Percentiles rank a stretch among this genome's conserved stretches.
These are phyloP conservation scores for Cyclophora punctaria DNA, from an alignment of 2,888 invertebrate genomes.

Conservation along the genomic window DNA sequence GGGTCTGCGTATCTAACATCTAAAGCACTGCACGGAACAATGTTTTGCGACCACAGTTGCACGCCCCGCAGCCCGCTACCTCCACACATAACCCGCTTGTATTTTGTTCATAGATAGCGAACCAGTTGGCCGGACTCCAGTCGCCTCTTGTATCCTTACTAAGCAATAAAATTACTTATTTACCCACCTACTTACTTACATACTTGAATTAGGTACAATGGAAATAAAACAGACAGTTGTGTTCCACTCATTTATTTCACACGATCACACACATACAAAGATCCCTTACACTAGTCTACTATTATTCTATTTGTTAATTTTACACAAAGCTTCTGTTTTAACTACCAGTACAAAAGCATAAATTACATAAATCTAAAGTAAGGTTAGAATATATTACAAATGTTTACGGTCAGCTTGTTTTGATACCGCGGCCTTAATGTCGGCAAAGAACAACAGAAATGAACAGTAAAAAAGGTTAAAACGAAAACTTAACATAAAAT, in stretches of 20 bases:
- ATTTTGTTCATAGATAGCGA: slow-evolving; percentile 38
- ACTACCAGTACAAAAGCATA: slow-evolving; percentile 47
- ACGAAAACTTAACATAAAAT: slow-evolving; percentile 75
- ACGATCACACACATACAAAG: slow-evolving; percentile 46
- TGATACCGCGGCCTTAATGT: slow-evolving; percentile 57
- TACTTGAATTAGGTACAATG: background rate
- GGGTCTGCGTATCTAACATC: slow-evolving; percentile 42
- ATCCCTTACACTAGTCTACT: slow-evolving; percentile 16
- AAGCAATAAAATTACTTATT: slow-evolving; percentile 21
- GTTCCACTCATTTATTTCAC: slow-evolving; percentile 50
- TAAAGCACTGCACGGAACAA: slow-evolving; percentile 34
- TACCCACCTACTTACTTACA: slow-evolving; percentile 7
- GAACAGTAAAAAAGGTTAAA: slow-evolving; percentile 43
- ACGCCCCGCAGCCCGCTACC: slow-evolving; percentile 15
- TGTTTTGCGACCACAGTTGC: slow-evolving; percentile 37
- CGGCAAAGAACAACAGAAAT: slow-evolving; percentile 52
- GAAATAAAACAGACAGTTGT: slow-evolving; percentile 24
- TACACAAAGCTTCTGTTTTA: slow-evolving; percentile 75
- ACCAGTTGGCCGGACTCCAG: slow-evolving; percentile 56
- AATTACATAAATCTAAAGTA: slow-evolving; percentile 26
- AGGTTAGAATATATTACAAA: slow-evolving; percentile 23
- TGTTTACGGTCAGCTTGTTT: slow-evolving; percentile 12
- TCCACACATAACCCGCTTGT: slow-evolving; percentile 26
- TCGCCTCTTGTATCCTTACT: slow-evolving; percentile 12
- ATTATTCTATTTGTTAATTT: slow-evolving; percentile 74